Percentiles rank a stretch among this genome's conserved stretches.
Conservation (phyloP, 2,113 vertebrate species). For the Notechis scutatus region DNA sequence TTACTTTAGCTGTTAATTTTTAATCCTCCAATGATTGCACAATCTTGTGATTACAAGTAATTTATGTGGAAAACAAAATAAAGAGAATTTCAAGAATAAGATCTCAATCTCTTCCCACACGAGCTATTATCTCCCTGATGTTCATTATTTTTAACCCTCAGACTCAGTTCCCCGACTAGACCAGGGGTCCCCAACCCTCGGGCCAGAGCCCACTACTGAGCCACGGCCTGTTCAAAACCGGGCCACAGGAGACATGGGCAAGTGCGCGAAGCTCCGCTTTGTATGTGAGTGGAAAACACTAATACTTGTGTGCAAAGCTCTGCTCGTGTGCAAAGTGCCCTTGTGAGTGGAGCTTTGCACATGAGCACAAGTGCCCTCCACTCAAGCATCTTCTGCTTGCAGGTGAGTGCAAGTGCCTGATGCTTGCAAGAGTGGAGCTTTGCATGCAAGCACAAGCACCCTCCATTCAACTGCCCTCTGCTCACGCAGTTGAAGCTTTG, state of each 20-base stretch:
- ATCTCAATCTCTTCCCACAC: background rate
- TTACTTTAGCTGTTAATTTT: background rate
- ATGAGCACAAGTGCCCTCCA: background rate
- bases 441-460: too few species aligned
- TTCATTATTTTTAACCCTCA: background rate
- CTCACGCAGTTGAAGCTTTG: too few species aligned
- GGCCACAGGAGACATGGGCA: background rate
- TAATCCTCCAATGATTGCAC: background rate
- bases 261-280: background rate
- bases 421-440: too few species aligned
- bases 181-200: background rate
- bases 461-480: too few species aligned
- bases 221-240: background rate
- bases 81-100: background rate
- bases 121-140: background rate
- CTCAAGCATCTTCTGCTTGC: too few species aligned
- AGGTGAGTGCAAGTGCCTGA: background rate
- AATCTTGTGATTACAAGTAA: background rate
- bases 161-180: background rate
- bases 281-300: background rate
- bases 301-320: background rate
- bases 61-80: background rate
- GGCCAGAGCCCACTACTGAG: background rate
- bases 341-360: background rate
- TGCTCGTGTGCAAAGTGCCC: background rate